Base-by-base conservation (phyloP, 1,140 invertebrate species). In the Caenorhabditis elegans region DNA sequence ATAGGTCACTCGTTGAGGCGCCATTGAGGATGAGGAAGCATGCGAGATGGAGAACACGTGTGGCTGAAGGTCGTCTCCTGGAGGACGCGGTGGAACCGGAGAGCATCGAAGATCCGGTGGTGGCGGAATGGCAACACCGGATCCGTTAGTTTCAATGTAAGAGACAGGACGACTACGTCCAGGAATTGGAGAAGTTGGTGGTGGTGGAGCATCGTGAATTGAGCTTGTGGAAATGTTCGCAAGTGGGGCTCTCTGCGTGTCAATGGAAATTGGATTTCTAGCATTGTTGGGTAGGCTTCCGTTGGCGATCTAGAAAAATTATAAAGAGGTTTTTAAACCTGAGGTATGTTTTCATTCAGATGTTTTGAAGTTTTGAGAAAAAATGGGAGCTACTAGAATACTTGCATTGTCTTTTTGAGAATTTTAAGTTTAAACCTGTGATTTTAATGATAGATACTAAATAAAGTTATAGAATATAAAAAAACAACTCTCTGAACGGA, bases 151-250 rank as follows among this genome's bases (percentile, higher is more conserved):
- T 4, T 70, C 75, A 24, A 70, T 39, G 13, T 70, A 51, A 39
- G 51, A 51, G 5, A 81, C 70, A 81, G 53, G 80, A 43, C 81
- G 81, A 47, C 70, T 76, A 31, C 81, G 17, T 55, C 76, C 39
- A 6, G 81, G 81, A 46, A 82, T 82, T 26, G 81, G 81, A 0
- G 81, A 82, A 4, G 81, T 82, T 36, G 81, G 81, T 31, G 81
- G 81, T 17, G 81, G 81, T 13, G 81, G 81, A 26, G 81, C 53
- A 51, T 82, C 34, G 26, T 31, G 8, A 6, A 75, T 34, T 8
- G 81, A 78, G 26, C 76, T 78, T 4, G 51, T 43, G 13, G 39
- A 47, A 13, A 76, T 65, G 24, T 46, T 80, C 5, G 53, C 46
- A 4, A 55, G 26, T 46, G 43, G 51, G 47, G 34, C 55, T 31